Evolutionary conservation across 2,888 invertebrate genomes (phyloP).

Genomic region (Ashinkailepas kermadecensis): DNA sequence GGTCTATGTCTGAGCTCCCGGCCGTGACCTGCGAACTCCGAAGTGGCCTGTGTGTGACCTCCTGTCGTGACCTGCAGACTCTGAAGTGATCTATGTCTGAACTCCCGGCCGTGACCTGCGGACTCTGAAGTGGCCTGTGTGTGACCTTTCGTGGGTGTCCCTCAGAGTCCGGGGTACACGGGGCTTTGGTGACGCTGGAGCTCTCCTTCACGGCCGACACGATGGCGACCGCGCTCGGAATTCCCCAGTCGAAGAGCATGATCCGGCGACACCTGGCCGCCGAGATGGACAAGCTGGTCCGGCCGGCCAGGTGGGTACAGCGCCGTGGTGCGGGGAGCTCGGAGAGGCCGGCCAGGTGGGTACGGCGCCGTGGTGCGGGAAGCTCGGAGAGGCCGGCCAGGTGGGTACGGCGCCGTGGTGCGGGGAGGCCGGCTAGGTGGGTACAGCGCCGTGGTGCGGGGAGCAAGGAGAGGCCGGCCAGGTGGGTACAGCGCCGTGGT

Average conservation of each 20-base stretch:
- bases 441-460: not conserved
- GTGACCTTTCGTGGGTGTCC: constrained; percentile 27
- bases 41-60: no score
- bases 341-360: not conserved
- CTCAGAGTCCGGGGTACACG: constrained; percentile 87
- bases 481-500: no score
- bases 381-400: not conserved
- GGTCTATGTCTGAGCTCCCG: no score
- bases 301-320: constrained; percentile 72
- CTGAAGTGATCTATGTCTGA: no score
- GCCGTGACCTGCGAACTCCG: no score
- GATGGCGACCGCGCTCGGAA: constrained; percentile 79
- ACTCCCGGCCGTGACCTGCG: no score
- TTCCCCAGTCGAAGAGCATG: constrained; percentile 86
- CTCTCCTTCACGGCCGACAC: constrained; percentile 91
- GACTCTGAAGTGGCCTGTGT: no score
- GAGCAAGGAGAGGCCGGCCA: no score
- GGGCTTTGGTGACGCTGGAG: constrained; percentile 85
- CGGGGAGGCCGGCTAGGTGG: not conserved
- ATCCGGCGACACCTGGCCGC: constrained; percentile 83
- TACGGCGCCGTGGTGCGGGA: no score
- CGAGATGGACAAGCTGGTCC: constrained; percentile 80
- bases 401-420: not conserved
- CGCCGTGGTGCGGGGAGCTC: constrained; percentile 1
- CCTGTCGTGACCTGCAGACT: no score